A percentile compares a stretch with the other conserved stretches of the same genome.
Conservation (phyloP, 1,140 invertebrate species). For the Spodoptera litura region DNA sequence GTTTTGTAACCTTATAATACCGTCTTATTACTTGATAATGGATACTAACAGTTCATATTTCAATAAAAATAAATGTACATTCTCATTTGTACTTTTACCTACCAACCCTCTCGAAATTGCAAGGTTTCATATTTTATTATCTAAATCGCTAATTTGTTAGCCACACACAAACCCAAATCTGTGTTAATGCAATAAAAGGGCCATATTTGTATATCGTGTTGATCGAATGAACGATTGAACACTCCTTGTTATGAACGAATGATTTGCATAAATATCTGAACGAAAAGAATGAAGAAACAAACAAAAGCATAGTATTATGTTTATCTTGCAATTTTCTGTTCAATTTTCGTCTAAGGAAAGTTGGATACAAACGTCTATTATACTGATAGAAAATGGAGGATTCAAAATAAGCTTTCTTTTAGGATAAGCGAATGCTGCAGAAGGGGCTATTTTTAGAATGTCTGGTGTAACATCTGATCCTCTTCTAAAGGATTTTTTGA, state of each 20-base stretch:
- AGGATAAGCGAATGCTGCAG: too few species aligned
- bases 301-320: background rate
- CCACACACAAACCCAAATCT: constrained; percentile 19
- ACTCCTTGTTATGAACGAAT: constrained; percentile 23
- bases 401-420: too few species aligned
- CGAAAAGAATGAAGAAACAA: background rate
- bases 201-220: constrained; percentile 15
- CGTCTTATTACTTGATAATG: too few species aligned
- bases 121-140: background rate
- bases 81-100: too few species aligned
- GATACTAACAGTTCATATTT: too few species aligned
- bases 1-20: too few species aligned
- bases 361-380: background rate
- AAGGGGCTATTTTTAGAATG: too few species aligned
- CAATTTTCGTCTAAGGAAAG: constrained; percentile 10
- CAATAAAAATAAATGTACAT: too few species aligned
- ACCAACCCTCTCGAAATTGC: too few species aligned
- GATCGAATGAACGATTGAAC: constrained; percentile 17
- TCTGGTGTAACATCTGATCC: too few species aligned
- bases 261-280: constrained; percentile 34
- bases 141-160: background rate
- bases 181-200: constrained; percentile 15
- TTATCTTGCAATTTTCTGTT: constrained; percentile 8
- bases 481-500: too few species aligned
- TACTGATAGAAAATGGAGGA: too few species aligned